Conservation (phyloP, 2,888 invertebrate genomes). For the Drosophila mercatorum region DNA sequence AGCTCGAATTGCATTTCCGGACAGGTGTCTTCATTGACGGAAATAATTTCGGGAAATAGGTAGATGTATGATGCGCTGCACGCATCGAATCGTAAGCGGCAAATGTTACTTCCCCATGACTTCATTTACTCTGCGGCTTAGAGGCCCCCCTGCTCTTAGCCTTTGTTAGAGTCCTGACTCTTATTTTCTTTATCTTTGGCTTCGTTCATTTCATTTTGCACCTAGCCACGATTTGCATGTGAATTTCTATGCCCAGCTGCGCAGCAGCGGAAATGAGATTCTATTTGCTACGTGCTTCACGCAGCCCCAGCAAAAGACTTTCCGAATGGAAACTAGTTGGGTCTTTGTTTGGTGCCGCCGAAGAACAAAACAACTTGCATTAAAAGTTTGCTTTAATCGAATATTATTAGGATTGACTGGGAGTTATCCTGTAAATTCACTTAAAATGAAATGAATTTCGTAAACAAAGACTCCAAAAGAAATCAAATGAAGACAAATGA, state of each 20-base stretch:
- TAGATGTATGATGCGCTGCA: slow-evolving; percentile 10
- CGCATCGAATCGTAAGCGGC: slow-evolving; percentile 20
- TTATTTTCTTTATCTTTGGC: slow-evolving; percentile 18
- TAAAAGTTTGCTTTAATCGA: slow-evolving; percentile 25
- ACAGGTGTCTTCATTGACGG: slow-evolving; percentile 34
- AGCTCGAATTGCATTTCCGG: slow-evolving; percentile 47
- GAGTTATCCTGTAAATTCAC: not conserved
- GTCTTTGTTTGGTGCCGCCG: slow-evolving; percentile 32
- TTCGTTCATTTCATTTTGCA: slow-evolving; percentile 37
- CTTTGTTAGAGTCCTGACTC: not conserved
- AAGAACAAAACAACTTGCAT: slow-evolving; percentile 31
- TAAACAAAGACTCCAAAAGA: too few relatives aligned
- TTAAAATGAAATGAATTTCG: too few relatives aligned
- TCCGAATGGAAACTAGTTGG: slow-evolving; percentile 27
- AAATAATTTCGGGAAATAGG: slow-evolving; percentile 35
- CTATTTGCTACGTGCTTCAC: slow-evolving; percentile 50
- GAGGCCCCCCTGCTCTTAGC: not conserved
- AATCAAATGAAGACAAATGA: too few relatives aligned
- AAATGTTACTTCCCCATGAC: not conserved
- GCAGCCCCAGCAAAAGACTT: slow-evolving; percentile 23
- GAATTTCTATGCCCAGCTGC: slow-evolving; percentile 36
- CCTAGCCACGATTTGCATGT: slow-evolving; percentile 49
- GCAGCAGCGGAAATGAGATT: slow-evolving; percentile 50
- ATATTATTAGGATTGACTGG: not conserved
- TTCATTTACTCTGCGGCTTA: slow-evolving; percentile 11